Evolutionary conservation across 2,888 invertebrate species (phyloP), one percentile per base, ranked within the genome.

Genomic region (Taenaris catops): DNA sequence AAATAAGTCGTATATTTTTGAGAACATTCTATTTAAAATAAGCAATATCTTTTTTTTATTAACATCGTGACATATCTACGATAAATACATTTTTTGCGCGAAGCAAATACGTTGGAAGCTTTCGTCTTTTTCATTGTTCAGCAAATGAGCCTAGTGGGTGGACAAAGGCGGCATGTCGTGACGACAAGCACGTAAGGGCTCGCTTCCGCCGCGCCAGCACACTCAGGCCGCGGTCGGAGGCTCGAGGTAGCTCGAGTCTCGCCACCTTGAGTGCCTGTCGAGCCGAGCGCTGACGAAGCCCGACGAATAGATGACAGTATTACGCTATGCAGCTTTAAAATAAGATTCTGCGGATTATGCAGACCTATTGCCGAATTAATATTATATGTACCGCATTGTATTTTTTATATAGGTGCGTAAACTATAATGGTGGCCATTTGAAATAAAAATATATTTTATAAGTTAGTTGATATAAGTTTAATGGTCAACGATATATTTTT

Each of bases 101-200:
- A 51, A 55, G 51, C 58, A 72, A 76, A 73, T 73, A 65, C 60
- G 68, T 64, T 47, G 61, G 63, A 65, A 60, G 63, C 68, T 76
- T 79, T 78, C 71, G 73, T 73, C 68, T 80, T 83, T 80, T 79
- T 69, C 80, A 79, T 83, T 83, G 84, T 81, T 84, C 84, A 84
- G 83, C 83, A 83, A 84, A 83, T 83, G 81, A 84, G 81, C 75
- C 78, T 83, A 81, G 84, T 81, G 81, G 79, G 66, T 71, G 78
- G 80, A 84, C 84, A 84, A 84, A 83, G 81, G 81, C 80, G 72
- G 73, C 68, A 69, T 68, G 76, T 73, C 76, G 76, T 58, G 68
- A 63, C 69, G 71, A 72, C 68, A 63, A 76, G 80, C 75, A 71
- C 79, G 73, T 79, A 79, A 81, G 81, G 74, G 78, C 61, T 56